Evolutionary conservation across 1,140 invertebrate species (phyloP).

Genomic region (Drosophila suzukii): DNA sequence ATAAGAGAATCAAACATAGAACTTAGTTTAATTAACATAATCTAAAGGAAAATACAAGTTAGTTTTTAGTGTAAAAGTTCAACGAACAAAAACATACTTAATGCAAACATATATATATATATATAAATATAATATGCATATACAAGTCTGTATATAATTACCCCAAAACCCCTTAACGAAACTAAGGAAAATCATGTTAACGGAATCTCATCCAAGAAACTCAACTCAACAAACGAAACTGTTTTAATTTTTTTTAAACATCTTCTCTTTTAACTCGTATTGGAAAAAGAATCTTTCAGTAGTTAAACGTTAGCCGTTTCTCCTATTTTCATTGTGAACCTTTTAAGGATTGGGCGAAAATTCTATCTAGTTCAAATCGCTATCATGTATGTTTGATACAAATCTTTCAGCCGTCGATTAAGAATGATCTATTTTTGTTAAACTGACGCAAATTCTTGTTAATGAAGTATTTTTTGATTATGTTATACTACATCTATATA

Average conservation of each 20-base stretch:
- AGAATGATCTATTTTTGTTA: conserved; percentile 60
- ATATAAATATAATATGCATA: conserved; percentile 41
- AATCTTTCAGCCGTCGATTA: conserved; percentile 6
- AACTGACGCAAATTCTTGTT: conserved; percentile 73
- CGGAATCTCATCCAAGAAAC: conserved; percentile 70
- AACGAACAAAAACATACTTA: conserved; percentile 63
- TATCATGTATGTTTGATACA: conserved; percentile 21
- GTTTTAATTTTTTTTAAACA: conserved; percentile 47
- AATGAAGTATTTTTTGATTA: conserved; percentile 76
- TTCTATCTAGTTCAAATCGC: conserved; percentile 29
- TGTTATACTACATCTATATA: conserved; percentile 41
- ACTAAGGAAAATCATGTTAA: conserved; percentile 55
- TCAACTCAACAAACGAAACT: conserved; percentile 25
- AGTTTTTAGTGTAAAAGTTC: conserved; percentile 50
- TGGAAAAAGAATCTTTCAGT: conserved; percentile 61
- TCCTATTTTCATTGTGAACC: conserved; percentile 8
- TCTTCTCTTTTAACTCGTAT: conserved; percentile 31
- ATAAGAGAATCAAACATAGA: conserved; percentile 69
- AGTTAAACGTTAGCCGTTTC: conserved; percentile 49
- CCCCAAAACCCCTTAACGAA: conserved; percentile 20
- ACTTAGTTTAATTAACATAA: conserved; percentile 60
- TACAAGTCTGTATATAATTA: conserved; percentile 54
- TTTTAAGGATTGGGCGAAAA: background rate
- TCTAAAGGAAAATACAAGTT: conserved; percentile 39
- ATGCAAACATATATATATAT: conserved; percentile 37